Evolutionary conservation across 2,888 invertebrate genomes (phyloP).

Genomic region (Drosophila affinis): DNA sequence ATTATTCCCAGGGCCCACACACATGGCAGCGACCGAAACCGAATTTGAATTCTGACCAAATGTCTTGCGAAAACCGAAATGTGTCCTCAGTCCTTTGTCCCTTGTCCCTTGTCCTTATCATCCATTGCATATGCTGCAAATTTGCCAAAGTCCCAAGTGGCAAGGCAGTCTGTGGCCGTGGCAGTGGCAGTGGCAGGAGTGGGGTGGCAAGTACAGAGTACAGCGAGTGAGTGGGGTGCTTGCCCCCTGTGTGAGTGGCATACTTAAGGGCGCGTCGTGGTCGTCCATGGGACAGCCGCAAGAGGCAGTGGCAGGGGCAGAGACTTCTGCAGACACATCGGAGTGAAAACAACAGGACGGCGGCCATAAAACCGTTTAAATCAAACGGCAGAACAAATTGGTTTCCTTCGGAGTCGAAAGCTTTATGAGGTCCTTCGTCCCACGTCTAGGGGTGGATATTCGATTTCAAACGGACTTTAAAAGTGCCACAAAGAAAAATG

Average conservation of each 20-base stretch:
- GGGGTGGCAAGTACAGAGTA: neutral
- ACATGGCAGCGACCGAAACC: slow-evolving; percentile 50
- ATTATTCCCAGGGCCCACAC: slow-evolving; percentile 12
- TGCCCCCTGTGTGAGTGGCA: slow-evolving; percentile 59
- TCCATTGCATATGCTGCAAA: slow-evolving; percentile 78
- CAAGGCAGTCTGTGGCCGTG: slow-evolving; percentile 21
- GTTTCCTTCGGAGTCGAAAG: slow-evolving; percentile 78
- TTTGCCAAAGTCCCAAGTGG: slow-evolving; percentile 58
- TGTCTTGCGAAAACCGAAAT: slow-evolving; percentile 72
- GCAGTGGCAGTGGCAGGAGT: slow-evolving; percentile 10
- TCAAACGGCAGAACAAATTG: slow-evolving; percentile 80
- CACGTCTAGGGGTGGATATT: slow-evolving; percentile 37
- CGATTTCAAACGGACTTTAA: slow-evolving; percentile 29
- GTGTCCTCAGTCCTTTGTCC: slow-evolving; percentile 46
- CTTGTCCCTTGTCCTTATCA: slow-evolving; percentile 43
- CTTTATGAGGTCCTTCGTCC: slow-evolving; percentile 60
- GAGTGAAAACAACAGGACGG: slow-evolving; percentile 76
- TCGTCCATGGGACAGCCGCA: slow-evolving; percentile 37
- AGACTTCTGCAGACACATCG: slow-evolving; percentile 26
- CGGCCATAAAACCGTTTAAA: slow-evolving; percentile 79
- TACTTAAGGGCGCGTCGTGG: slow-evolving; percentile 77
- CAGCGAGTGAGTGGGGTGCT: neutral
- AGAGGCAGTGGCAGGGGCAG: slow-evolving; percentile 11
- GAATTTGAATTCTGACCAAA: slow-evolving; percentile 78
- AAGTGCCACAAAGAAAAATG: neutral